Percentiles rank a stretch among this genome's conserved stretches.
Conservation (phyloP, 2,888 invertebrate species). For the Drosophila bunnanda region DNA sequence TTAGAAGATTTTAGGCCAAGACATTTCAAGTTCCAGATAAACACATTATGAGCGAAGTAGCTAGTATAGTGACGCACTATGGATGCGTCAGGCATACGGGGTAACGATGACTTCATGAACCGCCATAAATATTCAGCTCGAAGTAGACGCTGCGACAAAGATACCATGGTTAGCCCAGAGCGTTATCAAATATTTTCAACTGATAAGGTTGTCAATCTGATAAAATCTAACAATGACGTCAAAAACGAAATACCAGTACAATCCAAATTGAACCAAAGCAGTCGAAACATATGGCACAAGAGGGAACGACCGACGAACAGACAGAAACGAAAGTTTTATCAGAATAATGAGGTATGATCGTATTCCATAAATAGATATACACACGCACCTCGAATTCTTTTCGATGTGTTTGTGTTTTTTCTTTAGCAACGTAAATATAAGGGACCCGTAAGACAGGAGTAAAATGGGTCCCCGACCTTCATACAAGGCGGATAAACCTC, state of each 20-base stretch:
- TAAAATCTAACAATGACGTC: slow-evolving; percentile 14
- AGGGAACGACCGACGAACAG: neutral
- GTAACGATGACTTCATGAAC: slow-evolving; percentile 14
- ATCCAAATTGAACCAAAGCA: slow-evolving; percentile 5
- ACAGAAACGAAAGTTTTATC: slow-evolving; percentile 1
- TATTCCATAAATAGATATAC: slow-evolving; percentile 24
- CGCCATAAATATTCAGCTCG: slow-evolving; percentile 13
- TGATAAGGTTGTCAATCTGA: slow-evolving; percentile 12
- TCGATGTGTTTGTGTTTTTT: neutral
- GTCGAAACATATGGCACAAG: neutral
- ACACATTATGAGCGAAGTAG: no score
- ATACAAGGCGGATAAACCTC: neutral
- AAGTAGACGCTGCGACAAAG: slow-evolving; percentile 32
- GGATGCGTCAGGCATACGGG: slow-evolving; percentile 31
- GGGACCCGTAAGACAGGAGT: neutral
- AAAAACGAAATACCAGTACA: slow-evolving; percentile 7
- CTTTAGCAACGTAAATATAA: neutral
- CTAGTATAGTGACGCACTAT: neutral
- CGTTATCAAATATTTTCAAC: neutral
- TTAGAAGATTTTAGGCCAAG: neutral
- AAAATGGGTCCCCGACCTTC: neutral
- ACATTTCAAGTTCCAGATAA: no score
- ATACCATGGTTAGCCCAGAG: neutral
- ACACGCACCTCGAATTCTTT: slow-evolving; percentile 5
- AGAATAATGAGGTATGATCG: slow-evolving; percentile 8